phyloP scores from a whole-genome alignment of 2,797 vertebrate species.

The Helostoma temminkii region DNA sequence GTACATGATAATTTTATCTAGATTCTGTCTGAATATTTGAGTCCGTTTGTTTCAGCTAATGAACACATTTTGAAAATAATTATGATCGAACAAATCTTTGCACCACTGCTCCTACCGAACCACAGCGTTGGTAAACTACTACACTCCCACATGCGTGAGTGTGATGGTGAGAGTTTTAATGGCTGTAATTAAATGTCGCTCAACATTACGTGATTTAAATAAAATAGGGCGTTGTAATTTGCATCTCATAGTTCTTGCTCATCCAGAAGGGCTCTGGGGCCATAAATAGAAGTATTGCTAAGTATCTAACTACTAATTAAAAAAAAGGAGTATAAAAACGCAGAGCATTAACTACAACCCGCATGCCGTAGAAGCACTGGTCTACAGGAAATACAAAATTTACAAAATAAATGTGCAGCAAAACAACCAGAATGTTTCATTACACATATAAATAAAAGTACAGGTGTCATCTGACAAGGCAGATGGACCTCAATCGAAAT shows the following conservation, averaged over 20 bases:
- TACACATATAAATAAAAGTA: slow-evolving; percentile 82
- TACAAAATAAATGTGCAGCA: slow-evolving; percentile 83
- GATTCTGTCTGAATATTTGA: too few relatives aligned
- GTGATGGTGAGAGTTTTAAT: slow-evolving; percentile 7
- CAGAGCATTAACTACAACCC: slow-evolving; percentile 77
- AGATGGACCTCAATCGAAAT: slow-evolving; percentile 66
- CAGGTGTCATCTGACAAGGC: slow-evolving; percentile 57
- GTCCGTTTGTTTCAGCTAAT: background rate
- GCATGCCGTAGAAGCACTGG: slow-evolving; percentile 86
- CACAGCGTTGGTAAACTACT: slow-evolving; percentile 25
- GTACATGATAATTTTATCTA: background rate
- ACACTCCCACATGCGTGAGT: slow-evolving; percentile 25
- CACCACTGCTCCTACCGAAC: background rate
- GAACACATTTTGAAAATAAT: too few relatives aligned
- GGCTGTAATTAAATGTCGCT: slow-evolving; percentile 58
- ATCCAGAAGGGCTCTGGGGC: slow-evolving; percentile 49
- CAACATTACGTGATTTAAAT: slow-evolving; percentile 56
- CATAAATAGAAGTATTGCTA: slow-evolving; percentile 77
- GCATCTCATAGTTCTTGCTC: slow-evolving; percentile 62
- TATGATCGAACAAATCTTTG: background rate
- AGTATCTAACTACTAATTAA: slow-evolving; percentile 74
- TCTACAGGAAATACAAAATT: slow-evolving; percentile 83
- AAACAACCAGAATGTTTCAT: slow-evolving; percentile 79
- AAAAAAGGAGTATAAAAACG: slow-evolving; percentile 84
- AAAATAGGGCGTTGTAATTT: slow-evolving; percentile 57